These are phyloP conservation scores for Syngnathoides biaculeatus DNA, from an alignment of 2,113 vertebrate genomes.

Conservation along the genomic window DNA sequence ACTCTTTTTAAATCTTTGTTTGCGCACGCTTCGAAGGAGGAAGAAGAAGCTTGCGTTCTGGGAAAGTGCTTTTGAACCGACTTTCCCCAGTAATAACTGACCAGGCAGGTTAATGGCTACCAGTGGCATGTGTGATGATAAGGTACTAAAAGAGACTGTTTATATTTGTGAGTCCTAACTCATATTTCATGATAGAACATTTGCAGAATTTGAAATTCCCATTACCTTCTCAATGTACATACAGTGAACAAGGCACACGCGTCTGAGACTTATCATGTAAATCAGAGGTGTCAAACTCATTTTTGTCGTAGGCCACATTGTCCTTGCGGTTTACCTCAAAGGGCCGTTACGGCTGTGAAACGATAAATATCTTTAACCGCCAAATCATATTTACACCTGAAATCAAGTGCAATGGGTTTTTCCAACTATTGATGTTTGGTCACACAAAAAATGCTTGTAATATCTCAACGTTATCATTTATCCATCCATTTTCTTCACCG, in stretches of 20 bases:
- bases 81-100: constrained; percentile 5
- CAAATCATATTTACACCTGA: too few relatives aligned
- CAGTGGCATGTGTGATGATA: constrained; percentile 21
- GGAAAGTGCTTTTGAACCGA: neutral
- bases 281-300: too few relatives aligned
- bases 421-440: too few relatives aligned
- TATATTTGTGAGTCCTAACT: constrained; percentile 14
- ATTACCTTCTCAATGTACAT: constrained; percentile 23
- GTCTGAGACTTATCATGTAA: neutral
- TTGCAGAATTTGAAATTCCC: constrained; percentile 34
- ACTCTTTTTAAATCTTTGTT: constrained; percentile 22
- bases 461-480: too few relatives aligned
- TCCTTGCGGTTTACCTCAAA: too few relatives aligned
- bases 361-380: too few relatives aligned
- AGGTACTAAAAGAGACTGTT: constrained; percentile 9
- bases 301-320: too few relatives aligned
- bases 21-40: neutral
- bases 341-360: too few relatives aligned
- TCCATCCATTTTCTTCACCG: too few relatives aligned
- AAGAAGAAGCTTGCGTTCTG: neutral
- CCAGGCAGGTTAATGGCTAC: neutral
- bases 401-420: too few relatives aligned
- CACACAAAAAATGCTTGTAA: too few relatives aligned
- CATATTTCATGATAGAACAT: neutral
- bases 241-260: constrained; percentile 30